Conservation (phyloP, 2,888 invertebrate genomes). For the Aradus depressus region DNA sequence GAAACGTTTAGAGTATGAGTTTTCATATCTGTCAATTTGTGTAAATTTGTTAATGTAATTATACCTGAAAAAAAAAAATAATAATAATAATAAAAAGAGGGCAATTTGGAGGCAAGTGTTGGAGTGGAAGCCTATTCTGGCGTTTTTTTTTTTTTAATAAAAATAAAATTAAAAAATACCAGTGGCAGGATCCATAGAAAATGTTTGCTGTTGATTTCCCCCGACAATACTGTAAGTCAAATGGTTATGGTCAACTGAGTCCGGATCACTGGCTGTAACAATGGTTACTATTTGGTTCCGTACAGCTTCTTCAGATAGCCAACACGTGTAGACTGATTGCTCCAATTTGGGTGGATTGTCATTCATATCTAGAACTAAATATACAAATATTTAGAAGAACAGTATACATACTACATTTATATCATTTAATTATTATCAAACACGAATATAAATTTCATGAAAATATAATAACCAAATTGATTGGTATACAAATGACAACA, state of each 20-base stretch:
- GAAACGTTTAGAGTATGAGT: constrained; percentile 74
- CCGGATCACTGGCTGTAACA: constrained; percentile 79
- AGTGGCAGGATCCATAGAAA: constrained; percentile 49
- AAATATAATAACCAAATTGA: too few species aligned
- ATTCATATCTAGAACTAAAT: constrained; percentile 71
- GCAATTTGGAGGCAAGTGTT: not conserved
- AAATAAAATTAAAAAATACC: constrained; percentile 34
- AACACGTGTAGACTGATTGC: constrained; percentile 64
- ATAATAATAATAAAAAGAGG: not conserved
- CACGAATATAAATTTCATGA: too few species aligned
- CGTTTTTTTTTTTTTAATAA: not conserved
- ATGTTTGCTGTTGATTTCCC: constrained; percentile 67
- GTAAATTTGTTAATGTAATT: constrained; percentile 60
- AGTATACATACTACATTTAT: too few species aligned
- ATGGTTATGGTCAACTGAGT: constrained; percentile 60
- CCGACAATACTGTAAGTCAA: constrained; percentile 71
- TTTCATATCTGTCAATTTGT: constrained; percentile 55
- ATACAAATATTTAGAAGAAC: constrained; percentile 22
- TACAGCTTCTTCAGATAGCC: constrained; percentile 66
- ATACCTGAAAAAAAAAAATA: constrained; percentile 38
- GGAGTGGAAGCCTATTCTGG: not conserved
- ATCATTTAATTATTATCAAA: too few species aligned
- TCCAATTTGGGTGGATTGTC: constrained; percentile 83
- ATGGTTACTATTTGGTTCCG: constrained; percentile 81
- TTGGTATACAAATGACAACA: too few species aligned